Evolutionary conservation across 2,888 invertebrate genomes (phyloP).

Genomic region (Idaea biselata): DNA sequence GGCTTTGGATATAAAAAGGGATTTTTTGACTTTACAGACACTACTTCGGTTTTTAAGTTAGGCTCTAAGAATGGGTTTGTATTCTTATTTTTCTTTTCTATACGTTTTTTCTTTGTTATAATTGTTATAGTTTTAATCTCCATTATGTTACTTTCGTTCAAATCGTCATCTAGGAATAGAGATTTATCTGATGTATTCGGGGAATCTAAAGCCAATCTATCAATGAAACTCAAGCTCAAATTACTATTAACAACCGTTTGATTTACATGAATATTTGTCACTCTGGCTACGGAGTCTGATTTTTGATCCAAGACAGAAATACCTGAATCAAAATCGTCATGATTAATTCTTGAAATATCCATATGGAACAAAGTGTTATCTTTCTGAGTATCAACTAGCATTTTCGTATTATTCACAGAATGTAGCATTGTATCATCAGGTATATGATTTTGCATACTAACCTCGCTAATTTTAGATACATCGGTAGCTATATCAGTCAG

Average conservation of each 20-base stretch:
- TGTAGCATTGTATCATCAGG: background rate
- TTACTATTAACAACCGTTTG: conserved; percentile 64
- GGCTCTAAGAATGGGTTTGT: conserved; percentile 74
- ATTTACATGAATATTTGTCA: conserved; percentile 58
- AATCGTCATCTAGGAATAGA: conserved; percentile 69
- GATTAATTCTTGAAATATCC: conserved; percentile 29
- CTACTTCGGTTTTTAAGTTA: conserved; percentile 41
- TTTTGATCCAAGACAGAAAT: conserved; percentile 61
- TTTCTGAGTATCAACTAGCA: conserved; percentile 5
- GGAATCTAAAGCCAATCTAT: conserved; percentile 66
- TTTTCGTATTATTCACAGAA: conserved; percentile 11
- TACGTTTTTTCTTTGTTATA: conserved; percentile 65
- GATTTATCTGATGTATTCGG: conserved; percentile 65
- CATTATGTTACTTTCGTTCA: conserved; percentile 78
- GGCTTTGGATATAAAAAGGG: conserved; percentile 56
- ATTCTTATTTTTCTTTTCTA: conserved; percentile 46
- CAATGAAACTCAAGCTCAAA: conserved; percentile 71
- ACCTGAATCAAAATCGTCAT: conserved; percentile 47
- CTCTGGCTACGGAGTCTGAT: conserved; percentile 36
- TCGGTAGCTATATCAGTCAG: conserved; percentile 28
- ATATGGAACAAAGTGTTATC: background rate
- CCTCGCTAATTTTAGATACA: conserved; percentile 13
- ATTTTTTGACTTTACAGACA: conserved; percentile 30
- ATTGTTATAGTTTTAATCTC: conserved; percentile 77
- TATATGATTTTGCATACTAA: background rate